Base-by-base conservation (phyloP, 2,797 vertebrate species). In the Girardinus metallicus region DNA sequence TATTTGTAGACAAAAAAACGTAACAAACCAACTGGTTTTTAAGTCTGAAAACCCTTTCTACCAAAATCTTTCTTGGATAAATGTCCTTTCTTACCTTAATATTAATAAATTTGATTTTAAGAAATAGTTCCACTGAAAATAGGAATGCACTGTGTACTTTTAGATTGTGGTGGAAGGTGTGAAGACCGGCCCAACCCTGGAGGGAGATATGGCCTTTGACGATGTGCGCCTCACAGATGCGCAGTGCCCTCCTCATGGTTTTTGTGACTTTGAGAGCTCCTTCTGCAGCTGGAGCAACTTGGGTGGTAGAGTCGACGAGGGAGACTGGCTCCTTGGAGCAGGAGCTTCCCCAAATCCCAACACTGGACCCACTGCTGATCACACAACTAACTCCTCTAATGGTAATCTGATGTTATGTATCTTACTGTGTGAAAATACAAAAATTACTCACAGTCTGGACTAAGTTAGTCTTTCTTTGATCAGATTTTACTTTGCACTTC, bases 111-210 rank as follows among this genome's bases (percentile, higher is more conserved):
- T 5, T 44, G 44, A n/a, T 29, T 71, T 29, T 16, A 71, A 71
- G 44, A 51, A 36, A 34, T 21, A 73, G 23, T 34, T 36, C 23
- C 21, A 10, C 6, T 55, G 5, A 60, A 0, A 21, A 21, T 18
- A 31, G 16, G 66, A 76, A 43, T 29, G 16, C 12, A 4, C 60
- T 86, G 31, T 80, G 49, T 87, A 46, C 29, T 72, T 79, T 81
- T 86, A 96, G 96, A 90, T 96, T 13, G 31, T 95, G 83, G 91
- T 96, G 76, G 95, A 96, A 71, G 95, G 94, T 39, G 89, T 96
- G 79, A 94, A 89, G 74, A 62, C 73, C 4, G 94, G 93, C 4
- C 87, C 88, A 21, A 88, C 83, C 16, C 80, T 70, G 47, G 87
- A 92, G 75, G 95, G 94, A 62, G 93, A 91, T 84, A 86, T 96